These are phyloP conservation scores for Steinernema feltiae DNA, from an alignment of 1,140 invertebrate species.

Conservation along the genomic window DNA sequence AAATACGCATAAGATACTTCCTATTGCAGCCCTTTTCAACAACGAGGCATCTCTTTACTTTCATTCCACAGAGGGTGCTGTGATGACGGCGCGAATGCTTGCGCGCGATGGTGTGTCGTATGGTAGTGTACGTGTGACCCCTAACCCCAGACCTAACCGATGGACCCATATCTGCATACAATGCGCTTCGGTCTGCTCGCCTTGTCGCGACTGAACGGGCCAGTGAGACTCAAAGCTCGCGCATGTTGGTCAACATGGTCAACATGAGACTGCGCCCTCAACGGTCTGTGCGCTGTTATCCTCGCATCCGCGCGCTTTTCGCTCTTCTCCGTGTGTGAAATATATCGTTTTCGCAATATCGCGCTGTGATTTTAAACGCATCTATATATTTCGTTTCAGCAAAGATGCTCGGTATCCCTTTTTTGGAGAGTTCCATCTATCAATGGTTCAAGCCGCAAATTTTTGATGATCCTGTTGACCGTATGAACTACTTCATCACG, in stretches of 20 bases:
- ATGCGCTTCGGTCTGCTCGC: not conserved
- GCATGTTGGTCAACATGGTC: not conserved
- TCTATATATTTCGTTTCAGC: constrained; percentile 8
- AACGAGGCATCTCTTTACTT: not conserved
- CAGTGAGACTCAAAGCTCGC: not conserved
- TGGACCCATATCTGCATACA: not conserved
- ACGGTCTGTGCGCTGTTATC: not conserved
- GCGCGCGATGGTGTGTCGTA: not conserved
- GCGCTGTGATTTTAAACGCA: constrained; percentile 7
- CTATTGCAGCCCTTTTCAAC: no score
- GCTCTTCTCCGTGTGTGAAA: constrained; percentile 14
- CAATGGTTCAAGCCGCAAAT: constrained; percentile 53
- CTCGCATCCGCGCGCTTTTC: not conserved
- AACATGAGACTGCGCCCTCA: not conserved
- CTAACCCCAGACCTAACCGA: not conserved
- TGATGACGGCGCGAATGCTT: not conserved
- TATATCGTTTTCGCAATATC: not conserved
- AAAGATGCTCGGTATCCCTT: constrained; percentile 55
- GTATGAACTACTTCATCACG: constrained; percentile 48
- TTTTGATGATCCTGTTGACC: constrained; percentile 54
- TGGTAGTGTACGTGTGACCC: constrained; percentile 8
- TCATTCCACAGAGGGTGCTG: not conserved
- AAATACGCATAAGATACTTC: not conserved
- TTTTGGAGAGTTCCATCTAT: constrained; percentile 49
- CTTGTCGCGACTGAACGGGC: not conserved